These are phyloP conservation scores for Lasaia peninsularis DNA, from an alignment of 1,140 invertebrate genomes.

Conservation along the genomic window DNA sequence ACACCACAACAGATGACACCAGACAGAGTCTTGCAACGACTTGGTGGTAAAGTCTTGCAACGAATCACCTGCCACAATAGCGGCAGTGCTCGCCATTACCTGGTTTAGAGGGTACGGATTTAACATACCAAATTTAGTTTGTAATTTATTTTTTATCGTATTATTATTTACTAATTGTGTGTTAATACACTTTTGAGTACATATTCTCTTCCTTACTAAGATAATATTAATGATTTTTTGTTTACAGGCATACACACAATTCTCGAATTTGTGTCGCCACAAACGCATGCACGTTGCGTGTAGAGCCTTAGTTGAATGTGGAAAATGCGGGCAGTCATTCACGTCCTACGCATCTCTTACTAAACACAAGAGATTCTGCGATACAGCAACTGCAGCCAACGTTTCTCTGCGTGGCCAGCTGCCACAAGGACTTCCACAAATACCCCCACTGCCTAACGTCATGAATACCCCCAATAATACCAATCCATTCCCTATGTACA, in stretches of 20 bases:
- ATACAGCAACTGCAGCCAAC: conserved; percentile 77
- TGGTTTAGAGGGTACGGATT: no score
- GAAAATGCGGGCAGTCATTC: conserved; percentile 94
- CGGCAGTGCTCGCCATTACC: no score
- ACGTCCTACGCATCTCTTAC: conserved; percentile 90
- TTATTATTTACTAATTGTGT: no score
- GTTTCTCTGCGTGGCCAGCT: conserved; percentile 68
- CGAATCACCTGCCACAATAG: no score
- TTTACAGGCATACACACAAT: conserved; percentile 98
- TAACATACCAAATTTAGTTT: no score
- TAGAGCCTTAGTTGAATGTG: conserved; percentile 92
- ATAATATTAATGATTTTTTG: conserved; percentile 51
- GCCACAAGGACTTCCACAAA: conserved; percentile 73
- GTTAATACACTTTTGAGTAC: no score
- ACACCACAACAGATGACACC: no score
- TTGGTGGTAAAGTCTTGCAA: no score
- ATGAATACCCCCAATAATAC: conserved; percentile 76
- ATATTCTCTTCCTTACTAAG: no score
- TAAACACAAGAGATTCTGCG: conserved; percentile 92
- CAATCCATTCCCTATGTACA: conserved; percentile 84
- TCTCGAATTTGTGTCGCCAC: conserved; percentile 99
- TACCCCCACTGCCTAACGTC: conserved; percentile 66
- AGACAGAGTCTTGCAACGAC: no score
- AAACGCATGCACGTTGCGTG: conserved; percentile 98
- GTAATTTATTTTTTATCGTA: no score